Evolutionary conservation across 2,113 vertebrate genomes (phyloP), one percentile per base, ranked within the genome.

Genomic region (Corythornis madagascariensis): DNA sequence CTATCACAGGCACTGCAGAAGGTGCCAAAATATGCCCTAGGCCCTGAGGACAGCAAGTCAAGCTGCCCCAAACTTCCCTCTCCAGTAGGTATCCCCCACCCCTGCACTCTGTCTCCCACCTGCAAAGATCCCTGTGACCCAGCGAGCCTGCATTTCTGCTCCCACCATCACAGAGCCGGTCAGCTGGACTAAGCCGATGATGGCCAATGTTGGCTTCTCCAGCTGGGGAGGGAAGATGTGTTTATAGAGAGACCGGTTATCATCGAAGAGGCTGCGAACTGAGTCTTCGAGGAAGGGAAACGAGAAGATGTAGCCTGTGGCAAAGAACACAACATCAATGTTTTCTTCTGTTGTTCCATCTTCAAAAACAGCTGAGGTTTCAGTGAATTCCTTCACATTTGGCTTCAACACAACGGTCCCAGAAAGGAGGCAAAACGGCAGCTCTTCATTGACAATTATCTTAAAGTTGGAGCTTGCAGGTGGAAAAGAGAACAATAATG

Each of bases 141-240:
- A 99, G n/a, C 98, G 98, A 19, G 98, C 98, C 92, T 99, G 99
- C 96, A 99, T 97, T 96, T 99, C 99, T 61, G 97, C 94, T 45
- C 83, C 80, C 16, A 98, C 96, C 94, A 98, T 97, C 35, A 98
- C 87, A 10, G 99, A 97, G 19, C 99, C 99, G 0, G 74, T 95
- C 13, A 97, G 60, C 80, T 97, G 78, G 38, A 99, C 42, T 42
- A 98, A 81, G 63, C 98, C 99, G 4, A 99, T 93, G 80, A 99
- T 29, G 43, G 98, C 99, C 67, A 99, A 83, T 0, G 99, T 99
- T 1, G 98, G 95, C 61, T 67, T 97, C 69, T 98, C 96, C 43
- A 99, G 95, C 53, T 96, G 95, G 6, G 98, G 97, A 59, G 98
- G 98, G 95, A 99, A 99, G 82, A 98, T 3, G 16, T 50, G 50